A percentile compares a stretch with the other conserved stretches of the same genome.
Evolutionary conservation across 2,888 invertebrate genomes (phyloP).

Genomic region (Cheilosia vulpina): DNA sequence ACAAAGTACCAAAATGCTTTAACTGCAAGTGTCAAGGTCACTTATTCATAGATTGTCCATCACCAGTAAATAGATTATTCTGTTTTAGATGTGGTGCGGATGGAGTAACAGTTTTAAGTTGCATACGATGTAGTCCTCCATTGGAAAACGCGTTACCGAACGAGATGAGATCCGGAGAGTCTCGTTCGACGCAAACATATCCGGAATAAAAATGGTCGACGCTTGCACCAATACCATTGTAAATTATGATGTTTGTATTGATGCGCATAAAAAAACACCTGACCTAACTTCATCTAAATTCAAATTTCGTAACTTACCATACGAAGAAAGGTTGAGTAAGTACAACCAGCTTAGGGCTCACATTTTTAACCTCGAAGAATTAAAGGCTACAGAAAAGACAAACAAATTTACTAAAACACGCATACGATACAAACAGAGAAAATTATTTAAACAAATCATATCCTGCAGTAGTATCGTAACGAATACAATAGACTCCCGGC

Average conservation of each 20-base stretch:
- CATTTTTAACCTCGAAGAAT: neutral
- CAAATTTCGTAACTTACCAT: too few relatives aligned
- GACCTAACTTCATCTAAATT: too few relatives aligned
- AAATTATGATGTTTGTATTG: too few relatives aligned
- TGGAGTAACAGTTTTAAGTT: neutral
- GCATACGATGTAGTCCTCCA: neutral
- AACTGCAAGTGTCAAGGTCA: neutral
- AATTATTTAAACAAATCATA: neutral
- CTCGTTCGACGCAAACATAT: slow-evolving; percentile 11
- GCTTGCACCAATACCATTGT: neutral
- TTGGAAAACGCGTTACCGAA: neutral
- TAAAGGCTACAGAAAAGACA: neutral
- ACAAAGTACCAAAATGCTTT: neutral
- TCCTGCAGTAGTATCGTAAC: neutral
- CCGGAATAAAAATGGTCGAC: slow-evolving; percentile 17
- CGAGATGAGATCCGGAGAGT: neutral
- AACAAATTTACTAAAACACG: neutral
- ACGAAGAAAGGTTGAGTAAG: neutral
- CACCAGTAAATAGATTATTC: neutral
- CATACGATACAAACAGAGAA: neutral
- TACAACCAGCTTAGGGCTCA: too few relatives aligned
- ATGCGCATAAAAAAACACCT: too few relatives aligned
- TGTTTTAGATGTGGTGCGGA: slow-evolving; percentile 9
- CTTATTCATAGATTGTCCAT: neutral
- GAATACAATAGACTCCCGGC: neutral